A percentile compares a stretch with the other conserved stretches of the same genome.
phyloP scores from a whole-genome alignment of 1,140 invertebrate species.

The Anagrus nilaparvatae region DNA sequence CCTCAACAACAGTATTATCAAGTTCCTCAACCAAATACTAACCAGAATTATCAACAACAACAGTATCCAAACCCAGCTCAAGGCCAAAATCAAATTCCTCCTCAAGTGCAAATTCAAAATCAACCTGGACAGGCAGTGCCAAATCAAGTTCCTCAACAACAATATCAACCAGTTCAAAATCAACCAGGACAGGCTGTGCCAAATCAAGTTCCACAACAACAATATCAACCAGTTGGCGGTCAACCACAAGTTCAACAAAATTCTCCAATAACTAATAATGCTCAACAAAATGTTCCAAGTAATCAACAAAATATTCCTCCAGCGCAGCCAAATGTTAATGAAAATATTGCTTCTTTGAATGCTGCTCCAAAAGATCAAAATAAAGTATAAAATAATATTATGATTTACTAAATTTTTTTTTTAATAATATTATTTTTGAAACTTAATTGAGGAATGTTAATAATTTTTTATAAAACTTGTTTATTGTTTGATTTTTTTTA shows the following conservation, averaged over 20 bases:
- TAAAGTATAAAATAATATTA: too few relatives aligned
- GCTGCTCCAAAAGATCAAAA: too few relatives aligned
- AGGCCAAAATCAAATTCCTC: constrained; percentile 12
- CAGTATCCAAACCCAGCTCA: constrained; percentile 1
- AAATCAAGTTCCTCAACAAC: constrained; percentile 15
- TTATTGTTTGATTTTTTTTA: too few relatives aligned
- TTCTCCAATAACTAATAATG: neutral
- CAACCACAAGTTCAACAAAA: constrained; percentile 26
- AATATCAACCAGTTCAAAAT: constrained; percentile 9
- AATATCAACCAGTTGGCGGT: constrained; percentile 32
- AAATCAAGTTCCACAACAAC: constrained; percentile 31
- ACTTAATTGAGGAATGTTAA: too few relatives aligned
- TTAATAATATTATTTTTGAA: too few relatives aligned
- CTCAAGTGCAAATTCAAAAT: constrained; percentile 29
- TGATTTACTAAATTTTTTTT: too few relatives aligned
- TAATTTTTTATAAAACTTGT: too few relatives aligned
- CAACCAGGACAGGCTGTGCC: constrained; percentile 14
- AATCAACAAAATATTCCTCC: neutral
- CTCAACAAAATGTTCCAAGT: neutral
- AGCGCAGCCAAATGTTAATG: neutral
- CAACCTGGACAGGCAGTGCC: constrained; percentile 14
- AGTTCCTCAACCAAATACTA: constrained; percentile 7
- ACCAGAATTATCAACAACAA: constrained; percentile 15
- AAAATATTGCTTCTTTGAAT: constrained; percentile 6
- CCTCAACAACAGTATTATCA: constrained; percentile 14